These are phyloP conservation scores for Anaspis maculata DNA, from an alignment of 2,888 invertebrate genomes.

Conservation along the genomic window DNA sequence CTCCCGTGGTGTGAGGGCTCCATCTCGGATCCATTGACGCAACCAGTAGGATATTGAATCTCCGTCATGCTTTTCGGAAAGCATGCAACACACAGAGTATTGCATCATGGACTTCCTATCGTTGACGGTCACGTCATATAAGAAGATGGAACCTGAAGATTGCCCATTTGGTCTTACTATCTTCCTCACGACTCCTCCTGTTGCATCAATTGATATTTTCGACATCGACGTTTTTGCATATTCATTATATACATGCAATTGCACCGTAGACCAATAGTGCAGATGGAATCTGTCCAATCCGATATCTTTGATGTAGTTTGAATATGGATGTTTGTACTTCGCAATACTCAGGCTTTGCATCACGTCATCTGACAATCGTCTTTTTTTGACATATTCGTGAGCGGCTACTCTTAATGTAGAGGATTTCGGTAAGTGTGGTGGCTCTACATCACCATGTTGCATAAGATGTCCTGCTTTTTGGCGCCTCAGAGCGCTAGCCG, in stretches of 20 bases:
- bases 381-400: constrained; percentile 2
- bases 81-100: constrained; percentile 16
- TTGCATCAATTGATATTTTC: constrained; percentile 12
- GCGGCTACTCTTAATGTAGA: constrained; percentile 1
- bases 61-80: constrained; percentile 13
- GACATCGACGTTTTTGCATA: constrained; percentile 5
- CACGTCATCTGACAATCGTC: background rate
- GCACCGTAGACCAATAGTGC: constrained; percentile 7
- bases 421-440: background rate
- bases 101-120: constrained; percentile 9
- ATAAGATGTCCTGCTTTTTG: background rate
- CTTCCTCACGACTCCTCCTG: constrained; percentile 12
- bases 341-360: background rate
- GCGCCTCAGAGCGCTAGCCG: background rate
- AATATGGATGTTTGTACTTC: constrained; percentile 5
- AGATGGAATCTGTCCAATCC: constrained; percentile 4
- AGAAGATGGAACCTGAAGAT: constrained; percentile 11
- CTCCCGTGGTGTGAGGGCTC: constrained; percentile 10
- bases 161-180: constrained; percentile 7
- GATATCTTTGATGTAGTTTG: constrained; percentile 6
- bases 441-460: constrained; percentile 2
- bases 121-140: constrained; percentile 8
- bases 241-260: constrained; percentile 9
- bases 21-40: constrained; percentile 12
- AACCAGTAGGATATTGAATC: constrained; percentile 13